Evolutionary conservation across 2,888 invertebrate species (phyloP).

Genomic region (Acronicta psi): DNA sequence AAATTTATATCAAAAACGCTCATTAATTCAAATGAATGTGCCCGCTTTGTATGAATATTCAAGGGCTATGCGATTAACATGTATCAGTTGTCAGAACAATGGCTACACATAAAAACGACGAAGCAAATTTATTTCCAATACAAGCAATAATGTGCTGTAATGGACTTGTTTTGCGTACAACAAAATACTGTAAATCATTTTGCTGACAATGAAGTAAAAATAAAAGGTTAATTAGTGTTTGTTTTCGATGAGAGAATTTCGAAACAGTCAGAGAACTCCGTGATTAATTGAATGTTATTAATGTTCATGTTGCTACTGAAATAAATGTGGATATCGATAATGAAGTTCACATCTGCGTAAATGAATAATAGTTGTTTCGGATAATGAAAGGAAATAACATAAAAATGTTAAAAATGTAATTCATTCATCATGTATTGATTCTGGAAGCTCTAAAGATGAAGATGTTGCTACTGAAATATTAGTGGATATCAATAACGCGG

Average conservation of each 20-base stretch:
- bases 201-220: slow-evolving; percentile 37
- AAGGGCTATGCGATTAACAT: slow-evolving; percentile 49
- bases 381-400: not conserved
- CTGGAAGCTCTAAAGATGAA: too few species aligned
- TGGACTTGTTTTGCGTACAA: slow-evolving; percentile 3
- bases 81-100: slow-evolving; percentile 44
- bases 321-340: not conserved
- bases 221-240: slow-evolving; percentile 40
- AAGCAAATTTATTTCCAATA: slow-evolving; percentile 37
- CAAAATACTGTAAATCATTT: slow-evolving; percentile 34
- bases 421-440: too few species aligned
- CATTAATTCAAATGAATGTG: slow-evolving; percentile 56
- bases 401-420: too few species aligned
- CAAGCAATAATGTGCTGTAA: slow-evolving; percentile 11
- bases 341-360: not conserved
- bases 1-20: slow-evolving; percentile 49
- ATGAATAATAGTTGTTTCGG: not conserved
- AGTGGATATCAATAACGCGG: not conserved
- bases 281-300: slow-evolving; percentile 45
- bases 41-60: slow-evolving; percentile 55
- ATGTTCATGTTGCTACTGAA: slow-evolving; percentile 17
- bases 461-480: too few species aligned
- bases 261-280: slow-evolving; percentile 26
- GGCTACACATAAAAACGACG: slow-evolving; percentile 34
- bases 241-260: slow-evolving; percentile 21